Base-by-base conservation (phyloP, 2,797 vertebrate species). In the Megaceryle alcyon region DNA sequence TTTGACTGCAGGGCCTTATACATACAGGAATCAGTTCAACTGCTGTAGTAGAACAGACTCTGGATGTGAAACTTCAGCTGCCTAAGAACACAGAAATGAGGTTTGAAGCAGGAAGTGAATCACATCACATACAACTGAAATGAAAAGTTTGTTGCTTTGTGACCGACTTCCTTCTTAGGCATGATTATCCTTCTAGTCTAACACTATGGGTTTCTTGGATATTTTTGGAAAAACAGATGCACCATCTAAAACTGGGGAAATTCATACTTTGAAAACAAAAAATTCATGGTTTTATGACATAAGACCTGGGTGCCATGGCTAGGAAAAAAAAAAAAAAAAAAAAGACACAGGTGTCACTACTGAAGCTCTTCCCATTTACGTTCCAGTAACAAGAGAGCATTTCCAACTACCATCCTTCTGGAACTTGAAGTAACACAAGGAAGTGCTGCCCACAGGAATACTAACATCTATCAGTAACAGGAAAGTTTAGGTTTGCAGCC, bases 71-170 rank as follows among this genome's bases (percentile, higher is more conserved):
- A 73, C 23, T 64, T 87, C 51, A 84, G 66, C 88, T 86, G 83
- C 86, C 56, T 31, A 79, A 60, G 51, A 86, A 70, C 63, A 82
- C 53, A 82, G 71, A 90, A 88, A 21, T 21, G 76, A 75, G 63
- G 64, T 71, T 15, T 90, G 69, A 82, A 94, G 64, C 39, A 90
- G 87, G 85, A 95, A 95, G 81, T 88, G 60, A 93, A 90, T 84
- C 64, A 82, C 60, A 71, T 77, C 60, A 80, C 2, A 0, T 39
- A 82, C 77, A 44, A 71, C 37, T 60, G 54, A 94, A 91, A 65
- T 48, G 31, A 86, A 88, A 87, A 43, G 31, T 61, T 80, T 85
- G 60, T 73, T 78, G 73, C 23, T 84, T 0, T 0, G 33, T 68
- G 59, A 90, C 18, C 1, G 6, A 65, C 53, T 91, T 92, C 51